Conservation (phyloP, 2,888 invertebrate species). For the Drosophila anomalata region DNA sequence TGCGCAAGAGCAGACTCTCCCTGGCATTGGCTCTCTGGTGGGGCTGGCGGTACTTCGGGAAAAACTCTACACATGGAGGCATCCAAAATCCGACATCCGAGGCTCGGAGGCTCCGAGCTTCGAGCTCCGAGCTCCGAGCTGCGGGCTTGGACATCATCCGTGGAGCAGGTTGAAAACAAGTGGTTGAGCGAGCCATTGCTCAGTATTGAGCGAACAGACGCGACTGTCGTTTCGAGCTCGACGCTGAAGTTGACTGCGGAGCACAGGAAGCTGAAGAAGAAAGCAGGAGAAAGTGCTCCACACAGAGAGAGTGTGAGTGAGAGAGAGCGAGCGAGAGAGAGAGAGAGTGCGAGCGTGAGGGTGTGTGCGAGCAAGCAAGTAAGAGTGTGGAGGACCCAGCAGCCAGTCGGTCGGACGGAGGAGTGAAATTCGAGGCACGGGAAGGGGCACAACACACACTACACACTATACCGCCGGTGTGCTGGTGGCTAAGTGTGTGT, state of each 20-base stretch:
- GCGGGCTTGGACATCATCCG: not conserved
- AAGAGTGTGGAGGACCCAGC: conserved; percentile 55
- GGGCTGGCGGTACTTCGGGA: conserved; percentile 21
- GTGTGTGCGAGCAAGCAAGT: conserved; percentile 41
- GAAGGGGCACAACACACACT: conserved; percentile 1
- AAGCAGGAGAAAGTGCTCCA: conserved; percentile 49
- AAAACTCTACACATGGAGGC: conserved; percentile 38
- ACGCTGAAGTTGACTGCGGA: conserved; percentile 56
- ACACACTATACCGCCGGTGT: conserved; percentile 15
- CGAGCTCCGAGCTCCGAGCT: not conserved
- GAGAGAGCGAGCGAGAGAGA: conserved; percentile 40
- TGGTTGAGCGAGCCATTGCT: conserved; percentile 76
- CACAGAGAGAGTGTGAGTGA: conserved; percentile 36
- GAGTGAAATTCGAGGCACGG: conserved; percentile 36
- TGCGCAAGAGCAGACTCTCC: conserved; percentile 37
- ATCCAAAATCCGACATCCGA: not conserved
- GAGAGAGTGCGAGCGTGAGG: conserved; percentile 44
- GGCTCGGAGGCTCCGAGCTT: not conserved
- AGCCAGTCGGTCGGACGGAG: conserved; percentile 11
- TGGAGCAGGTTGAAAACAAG: conserved; percentile 76
- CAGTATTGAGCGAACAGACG: conserved; percentile 77
- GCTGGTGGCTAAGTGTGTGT: conserved; percentile 16
- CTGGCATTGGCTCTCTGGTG: conserved; percentile 14
- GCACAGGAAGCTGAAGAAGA: conserved; percentile 46
- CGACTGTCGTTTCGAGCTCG: conserved; percentile 75